These are phyloP conservation scores for Thaleichthys pacificus DNA, from an alignment of 2,797 vertebrate genomes.

Conservation along the genomic window DNA sequence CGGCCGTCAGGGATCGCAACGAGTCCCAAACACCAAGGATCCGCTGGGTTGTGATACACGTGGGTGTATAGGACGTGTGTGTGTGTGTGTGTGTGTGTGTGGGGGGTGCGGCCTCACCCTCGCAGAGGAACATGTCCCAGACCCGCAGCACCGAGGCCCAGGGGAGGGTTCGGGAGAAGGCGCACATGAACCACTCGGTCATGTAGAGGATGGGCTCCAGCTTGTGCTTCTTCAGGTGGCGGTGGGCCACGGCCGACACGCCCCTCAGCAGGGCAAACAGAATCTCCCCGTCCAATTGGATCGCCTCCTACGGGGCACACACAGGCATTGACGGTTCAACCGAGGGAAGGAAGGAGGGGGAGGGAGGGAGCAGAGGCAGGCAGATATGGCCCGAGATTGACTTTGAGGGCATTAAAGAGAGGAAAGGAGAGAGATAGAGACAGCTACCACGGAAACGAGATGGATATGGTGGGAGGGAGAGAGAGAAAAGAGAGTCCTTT, in stretches of 20 bases:
- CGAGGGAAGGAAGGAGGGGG: background rate
- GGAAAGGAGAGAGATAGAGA: constrained; percentile 1
- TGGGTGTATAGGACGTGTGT: background rate
- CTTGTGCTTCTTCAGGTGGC: constrained; percentile 92
- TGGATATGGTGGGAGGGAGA: background rate
- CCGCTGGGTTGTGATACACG: background rate
- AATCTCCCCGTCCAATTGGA: constrained; percentile 96
- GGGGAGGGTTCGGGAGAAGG: constrained; percentile 93
- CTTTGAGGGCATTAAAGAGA: background rate
- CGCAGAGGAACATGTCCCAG: constrained; percentile 99
- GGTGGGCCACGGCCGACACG: constrained; percentile 83
- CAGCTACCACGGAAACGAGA: too few species aligned
- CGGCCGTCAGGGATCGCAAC: too few species aligned
- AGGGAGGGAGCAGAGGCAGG: too few species aligned
- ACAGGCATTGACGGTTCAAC: constrained; percentile 14
- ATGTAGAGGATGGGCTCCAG: constrained; percentile 96
- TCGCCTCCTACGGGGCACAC: constrained; percentile 82
- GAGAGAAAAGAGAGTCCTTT: background rate
- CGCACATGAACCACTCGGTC: constrained; percentile 99
- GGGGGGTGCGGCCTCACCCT: constrained; percentile 75
- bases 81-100: constrained; percentile 1
- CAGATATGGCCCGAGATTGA: background rate
- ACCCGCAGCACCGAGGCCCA: constrained; percentile 94
- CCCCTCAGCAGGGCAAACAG: constrained; percentile 87
- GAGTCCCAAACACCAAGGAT: background rate